phyloP scores from a whole-genome alignment of 2,888 invertebrate species.

The Hydropsyche betteni region DNA sequence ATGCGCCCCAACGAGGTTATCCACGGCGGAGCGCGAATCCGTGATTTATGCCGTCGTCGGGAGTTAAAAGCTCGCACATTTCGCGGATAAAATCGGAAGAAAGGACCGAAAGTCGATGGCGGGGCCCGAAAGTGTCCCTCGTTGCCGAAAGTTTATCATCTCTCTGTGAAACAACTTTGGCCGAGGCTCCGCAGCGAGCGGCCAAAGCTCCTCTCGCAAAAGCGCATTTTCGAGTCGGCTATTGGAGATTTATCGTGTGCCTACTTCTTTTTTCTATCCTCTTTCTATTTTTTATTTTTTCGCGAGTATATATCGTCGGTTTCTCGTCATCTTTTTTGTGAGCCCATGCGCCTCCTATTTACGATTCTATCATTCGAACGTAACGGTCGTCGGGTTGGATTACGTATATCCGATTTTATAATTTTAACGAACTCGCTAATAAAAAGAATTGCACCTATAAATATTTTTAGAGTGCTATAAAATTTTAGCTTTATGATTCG shows the following conservation, averaged over 20 bases:
- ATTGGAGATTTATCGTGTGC: conserved; percentile 11
- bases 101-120: too few relatives aligned
- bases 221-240: conserved; percentile 21
- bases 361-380: neutral
- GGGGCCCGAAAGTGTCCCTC: neutral
- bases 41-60: conserved; percentile 29
- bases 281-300: conserved; percentile 5
- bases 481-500: too few relatives aligned
- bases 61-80: conserved; percentile 15
- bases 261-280: neutral
- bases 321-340: neutral
- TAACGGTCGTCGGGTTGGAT: neutral
- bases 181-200: conserved; percentile 17
- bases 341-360: neutral
- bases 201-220: conserved; percentile 9
- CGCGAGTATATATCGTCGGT: neutral
- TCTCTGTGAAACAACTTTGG: conserved; percentile 27
- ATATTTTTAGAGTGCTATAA: too few relatives aligned
- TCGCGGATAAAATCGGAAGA: neutral
- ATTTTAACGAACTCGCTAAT: too few relatives aligned
- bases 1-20: conserved; percentile 19
- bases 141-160: conserved; percentile 15
- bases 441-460: too few relatives aligned
- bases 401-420: too few relatives aligned
- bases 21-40: conserved; percentile 3